Evolutionary conservation across 2,797 vertebrate species (phyloP).

Genomic region (Cercopithecus hamlyni): DNA sequence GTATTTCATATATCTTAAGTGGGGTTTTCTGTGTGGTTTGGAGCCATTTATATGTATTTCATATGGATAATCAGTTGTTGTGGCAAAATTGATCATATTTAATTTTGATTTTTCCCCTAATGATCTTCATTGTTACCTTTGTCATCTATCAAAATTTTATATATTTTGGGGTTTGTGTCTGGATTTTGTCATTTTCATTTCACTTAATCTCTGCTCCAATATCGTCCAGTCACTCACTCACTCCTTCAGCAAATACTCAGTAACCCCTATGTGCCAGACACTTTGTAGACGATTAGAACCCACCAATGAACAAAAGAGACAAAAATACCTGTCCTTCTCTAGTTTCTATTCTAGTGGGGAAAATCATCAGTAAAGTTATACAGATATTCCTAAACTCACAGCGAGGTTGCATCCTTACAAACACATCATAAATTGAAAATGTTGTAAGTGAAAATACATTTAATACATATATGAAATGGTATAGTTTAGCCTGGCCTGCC

Average conservation of each 20-base stretch:
- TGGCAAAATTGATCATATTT: neutral
- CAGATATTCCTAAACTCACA: neutral
- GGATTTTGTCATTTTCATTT: neutral
- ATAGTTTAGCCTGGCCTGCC: neutral
- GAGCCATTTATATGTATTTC: neutral
- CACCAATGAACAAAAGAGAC: neutral
- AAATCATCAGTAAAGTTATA: neutral
- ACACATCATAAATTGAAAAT: neutral
- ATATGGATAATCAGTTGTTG: neutral
- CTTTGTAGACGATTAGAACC: neutral
- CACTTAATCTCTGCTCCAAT: neutral
- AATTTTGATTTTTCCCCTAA: neutral
- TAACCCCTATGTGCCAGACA: neutral
- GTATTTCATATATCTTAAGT: neutral
- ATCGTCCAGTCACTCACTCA: neutral
- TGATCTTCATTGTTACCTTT: neutral
- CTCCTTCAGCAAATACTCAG: neutral
- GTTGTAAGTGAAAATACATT: neutral
- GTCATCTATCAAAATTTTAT: neutral
- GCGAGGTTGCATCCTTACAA: neutral
- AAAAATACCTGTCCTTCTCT: neutral
- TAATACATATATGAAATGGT: neutral
- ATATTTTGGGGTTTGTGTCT: neutral
- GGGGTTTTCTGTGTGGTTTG: slow-evolving; percentile 5
- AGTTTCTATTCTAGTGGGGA: neutral